Base-by-base conservation (phyloP, 2,113 vertebrate genomes). In the Hypocryptadius cinnamomeus region DNA sequence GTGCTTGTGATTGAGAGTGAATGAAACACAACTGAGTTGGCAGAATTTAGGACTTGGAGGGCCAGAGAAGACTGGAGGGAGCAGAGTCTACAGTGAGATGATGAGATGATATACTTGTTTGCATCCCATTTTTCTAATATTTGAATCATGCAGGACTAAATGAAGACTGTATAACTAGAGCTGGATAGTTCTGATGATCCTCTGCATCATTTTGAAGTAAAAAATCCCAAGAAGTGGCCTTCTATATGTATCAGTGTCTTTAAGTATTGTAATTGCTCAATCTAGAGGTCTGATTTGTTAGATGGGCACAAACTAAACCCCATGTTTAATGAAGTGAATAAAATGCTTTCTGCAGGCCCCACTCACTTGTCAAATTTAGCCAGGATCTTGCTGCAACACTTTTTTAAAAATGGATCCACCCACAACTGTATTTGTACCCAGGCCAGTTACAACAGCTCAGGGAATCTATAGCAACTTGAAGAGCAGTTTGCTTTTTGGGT, bases 321-420 rank as follows among this genome's bases (percentile, higher is more conserved):
- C 48, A 6, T 42, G 61, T 76, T 90, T 74, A 84, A 81, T 59
- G 51, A 51, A 94, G 57, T 9, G 37, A 81, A 92, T 69, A 71
- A 91, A 93, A 93, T 53, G 51, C 72, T 76, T 95, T 96, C 69
- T 84, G 69, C 86, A 84, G 83, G 86, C 77, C 92, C 89, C 78
- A 79, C 94, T 91, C 90, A 47, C 60, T 93, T 73, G 72, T 87
- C 88, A 93, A 64, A 94, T 95, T 90, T 93, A 95, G 91, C 83
- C 65, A 39, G 76, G 84, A 86, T 90, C 91, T 89, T 69, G 77
- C 86, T 74, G 79, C 48, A 71, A 39, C 79, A 71, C 69, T 88
- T 63, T 63, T 9, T 88, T 86, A 88, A 94, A 95, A 96, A 89
- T 79, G 80, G 77, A 96, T 89, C 95, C 92, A 92, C 92, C 90